Conservation (phyloP, 1,140 invertebrate species). For the Drosophila mayri region DNA sequence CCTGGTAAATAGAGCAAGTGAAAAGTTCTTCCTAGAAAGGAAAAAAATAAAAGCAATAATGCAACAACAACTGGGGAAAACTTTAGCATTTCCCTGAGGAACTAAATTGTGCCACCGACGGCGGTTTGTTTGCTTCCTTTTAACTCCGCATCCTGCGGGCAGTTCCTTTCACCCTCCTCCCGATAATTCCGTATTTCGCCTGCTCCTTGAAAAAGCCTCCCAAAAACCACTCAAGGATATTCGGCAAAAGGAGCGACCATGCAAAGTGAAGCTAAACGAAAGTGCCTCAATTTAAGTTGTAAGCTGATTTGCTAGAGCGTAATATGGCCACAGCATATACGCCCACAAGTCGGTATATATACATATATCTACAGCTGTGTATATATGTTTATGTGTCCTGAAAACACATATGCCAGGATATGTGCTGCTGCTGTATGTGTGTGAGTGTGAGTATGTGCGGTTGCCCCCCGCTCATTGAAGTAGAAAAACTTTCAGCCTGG, state of each 20-base stretch:
- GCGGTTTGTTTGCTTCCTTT: constrained; percentile 71
- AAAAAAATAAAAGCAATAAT: constrained; percentile 14
- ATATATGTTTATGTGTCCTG: constrained; percentile 4
- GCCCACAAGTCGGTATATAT: constrained; percentile 12
- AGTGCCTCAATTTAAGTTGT: constrained; percentile 83
- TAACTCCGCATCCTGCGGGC: constrained; percentile 19
- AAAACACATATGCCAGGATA: constrained; percentile 25
- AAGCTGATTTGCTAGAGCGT: constrained; percentile 76
- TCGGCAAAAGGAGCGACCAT: constrained; percentile 66
- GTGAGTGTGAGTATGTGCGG: background rate
- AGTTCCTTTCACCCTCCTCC: background rate
- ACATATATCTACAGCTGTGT: constrained; percentile 12
- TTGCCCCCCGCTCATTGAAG: constrained; percentile 55
- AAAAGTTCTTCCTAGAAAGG: constrained; percentile 54
- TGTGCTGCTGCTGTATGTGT: constrained; percentile 40
- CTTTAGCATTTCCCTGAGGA: constrained; percentile 73
- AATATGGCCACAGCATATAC: constrained; percentile 49
- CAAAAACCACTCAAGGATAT: constrained; percentile 67
- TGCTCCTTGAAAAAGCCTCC: constrained; percentile 26
- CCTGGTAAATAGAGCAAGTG: constrained; percentile 79
- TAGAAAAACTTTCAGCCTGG: constrained; percentile 75
- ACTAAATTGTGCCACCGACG: constrained; percentile 78
- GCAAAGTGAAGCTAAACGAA: constrained; percentile 82
- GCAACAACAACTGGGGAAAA: constrained; percentile 53
- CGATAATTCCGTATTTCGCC: background rate